Conservation (phyloP, 1,140 invertebrate species). For the Microplitis demolitor region DNA sequence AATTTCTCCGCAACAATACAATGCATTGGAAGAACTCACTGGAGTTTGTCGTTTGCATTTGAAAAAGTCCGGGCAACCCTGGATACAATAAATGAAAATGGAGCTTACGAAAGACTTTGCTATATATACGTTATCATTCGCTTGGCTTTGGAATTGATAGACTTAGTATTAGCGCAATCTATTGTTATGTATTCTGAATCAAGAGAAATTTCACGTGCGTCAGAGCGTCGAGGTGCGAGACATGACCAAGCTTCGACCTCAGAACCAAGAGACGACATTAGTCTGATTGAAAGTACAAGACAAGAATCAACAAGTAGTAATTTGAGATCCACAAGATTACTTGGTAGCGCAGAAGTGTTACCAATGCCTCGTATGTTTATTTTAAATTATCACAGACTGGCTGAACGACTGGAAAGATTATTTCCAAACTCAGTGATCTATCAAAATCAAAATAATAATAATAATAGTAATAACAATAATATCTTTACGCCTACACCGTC, state of each 20-base stretch:
- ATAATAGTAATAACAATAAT: neutral
- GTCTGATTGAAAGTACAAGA: neutral
- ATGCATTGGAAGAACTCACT: no score
- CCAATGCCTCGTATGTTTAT: neutral
- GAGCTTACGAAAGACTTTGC: neutral
- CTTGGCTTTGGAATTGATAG: conserved; percentile 53
- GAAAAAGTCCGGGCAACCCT: neutral
- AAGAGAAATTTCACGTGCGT: conserved; percentile 11
- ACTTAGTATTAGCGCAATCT: conserved; percentile 52
- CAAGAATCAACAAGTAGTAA: neutral
- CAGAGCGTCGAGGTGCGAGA: neutral
- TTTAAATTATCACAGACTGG: neutral
- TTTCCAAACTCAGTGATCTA: neutral
- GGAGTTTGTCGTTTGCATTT: no score
- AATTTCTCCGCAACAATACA: no score
- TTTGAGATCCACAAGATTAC: neutral
- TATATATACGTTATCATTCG: conserved; percentile 33
- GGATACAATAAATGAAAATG: neutral
- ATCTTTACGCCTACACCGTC: neutral
- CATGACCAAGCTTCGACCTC: conserved; percentile 13
- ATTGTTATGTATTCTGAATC: conserved; percentile 40
- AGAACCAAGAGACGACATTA: neutral
- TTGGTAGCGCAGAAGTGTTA: neutral
- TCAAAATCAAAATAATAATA: neutral
- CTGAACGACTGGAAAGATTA: neutral